Evolutionary conservation across 2,797 vertebrate species (phyloP).

Genomic region (Holocentrus rufus): DNA sequence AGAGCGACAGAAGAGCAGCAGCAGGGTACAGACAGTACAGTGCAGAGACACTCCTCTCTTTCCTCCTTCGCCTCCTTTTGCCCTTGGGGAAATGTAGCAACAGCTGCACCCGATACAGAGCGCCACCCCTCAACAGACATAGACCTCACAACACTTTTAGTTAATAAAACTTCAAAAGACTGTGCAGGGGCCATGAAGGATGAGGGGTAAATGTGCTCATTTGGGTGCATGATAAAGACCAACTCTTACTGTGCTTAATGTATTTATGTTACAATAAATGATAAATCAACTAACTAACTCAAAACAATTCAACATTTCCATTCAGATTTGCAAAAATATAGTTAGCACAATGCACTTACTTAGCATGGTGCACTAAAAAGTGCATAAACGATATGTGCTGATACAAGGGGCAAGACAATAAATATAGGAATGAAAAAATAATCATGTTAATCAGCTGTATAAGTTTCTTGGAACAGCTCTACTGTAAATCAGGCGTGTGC

Average conservation of each 20-base stretch:
- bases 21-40: constrained; percentile 42
- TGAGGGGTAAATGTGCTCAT: not conserved
- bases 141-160: constrained; percentile 24
- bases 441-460: too few relatives aligned
- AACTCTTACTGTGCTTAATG: too few relatives aligned
- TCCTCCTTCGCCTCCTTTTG: constrained; percentile 50
- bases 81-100: constrained; percentile 57
- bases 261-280: too few relatives aligned
- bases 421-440: too few relatives aligned
- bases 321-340: too few relatives aligned
- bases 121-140: constrained; percentile 33
- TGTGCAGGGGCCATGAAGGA: not conserved
- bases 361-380: too few relatives aligned
- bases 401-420: too few relatives aligned
- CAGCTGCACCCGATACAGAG: constrained; percentile 69
- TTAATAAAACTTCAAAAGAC: constrained; percentile 14
- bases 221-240: not conserved
- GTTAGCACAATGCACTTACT: too few relatives aligned
- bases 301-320: too few relatives aligned
- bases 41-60: constrained; percentile 54
- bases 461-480: too few relatives aligned
- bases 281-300: too few relatives aligned
- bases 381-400: too few relatives aligned
- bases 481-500: not conserved
- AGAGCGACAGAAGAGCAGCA: constrained; percentile 56